Evolutionary conservation across 2,888 invertebrate species (phyloP).

Genomic region (Acrocera orbiculus): DNA sequence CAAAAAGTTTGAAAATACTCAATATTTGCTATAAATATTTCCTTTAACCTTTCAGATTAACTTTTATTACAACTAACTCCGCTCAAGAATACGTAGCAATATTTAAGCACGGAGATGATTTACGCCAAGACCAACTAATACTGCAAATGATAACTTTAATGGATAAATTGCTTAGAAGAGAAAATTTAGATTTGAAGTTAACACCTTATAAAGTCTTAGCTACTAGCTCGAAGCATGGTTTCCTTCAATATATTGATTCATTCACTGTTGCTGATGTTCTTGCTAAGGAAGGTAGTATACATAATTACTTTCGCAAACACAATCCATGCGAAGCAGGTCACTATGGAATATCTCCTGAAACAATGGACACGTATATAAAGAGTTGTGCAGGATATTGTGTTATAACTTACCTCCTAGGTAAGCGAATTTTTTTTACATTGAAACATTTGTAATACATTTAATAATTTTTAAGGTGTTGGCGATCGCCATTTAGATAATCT

Average conservation of each 20-base stretch:
- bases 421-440: constrained; percentile 7
- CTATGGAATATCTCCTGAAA: constrained; percentile 79
- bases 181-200: constrained; percentile 89
- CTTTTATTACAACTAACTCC: constrained; percentile 63
- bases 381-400: constrained; percentile 97
- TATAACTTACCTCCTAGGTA: constrained; percentile 81
- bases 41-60: constrained; percentile 36
- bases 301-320: constrained; percentile 81
- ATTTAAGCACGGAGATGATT: constrained; percentile 94
- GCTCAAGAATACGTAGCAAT: constrained; percentile 83
- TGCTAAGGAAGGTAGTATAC: constrained; percentile 71
- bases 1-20: too few relatives aligned
- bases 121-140: constrained; percentile 93
- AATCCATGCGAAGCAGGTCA: constrained; percentile 76
- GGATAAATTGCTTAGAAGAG: constrained; percentile 85
- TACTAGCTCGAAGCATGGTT: constrained; percentile 89
- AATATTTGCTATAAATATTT: neutral
- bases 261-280: constrained; percentile 83
- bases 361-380: constrained; percentile 93
- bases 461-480: constrained; percentile 55
- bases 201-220: constrained; percentile 93
- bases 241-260: constrained; percentile 90
- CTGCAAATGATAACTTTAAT: constrained; percentile 96
- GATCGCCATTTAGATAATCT: constrained; percentile 97
- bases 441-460: neutral